Conservation (phyloP, 2,797 vertebrate species). For the Periparus ater region DNA sequence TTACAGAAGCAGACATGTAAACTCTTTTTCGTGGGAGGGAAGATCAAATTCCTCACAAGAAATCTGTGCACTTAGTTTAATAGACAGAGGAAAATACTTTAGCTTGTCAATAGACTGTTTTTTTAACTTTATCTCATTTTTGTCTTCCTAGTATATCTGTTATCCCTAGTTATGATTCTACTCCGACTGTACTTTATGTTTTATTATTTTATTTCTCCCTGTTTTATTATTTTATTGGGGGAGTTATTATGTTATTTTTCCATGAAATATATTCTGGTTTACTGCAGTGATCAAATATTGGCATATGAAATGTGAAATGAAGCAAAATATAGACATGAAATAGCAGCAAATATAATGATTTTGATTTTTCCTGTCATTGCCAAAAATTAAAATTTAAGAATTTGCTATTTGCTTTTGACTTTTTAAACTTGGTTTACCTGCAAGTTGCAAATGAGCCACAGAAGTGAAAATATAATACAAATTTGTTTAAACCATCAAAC, state of each 20-base stretch:
- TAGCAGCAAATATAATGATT: neutral
- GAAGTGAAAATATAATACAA: neutral
- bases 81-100: neutral
- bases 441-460: neutral
- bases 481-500: neutral
- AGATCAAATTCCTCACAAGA: neutral
- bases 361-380: neutral
- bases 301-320: neutral
- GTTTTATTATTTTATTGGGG: conserved; percentile 39
- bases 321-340: neutral
- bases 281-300: neutral
- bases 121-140: neutral
- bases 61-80: neutral
- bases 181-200: neutral
- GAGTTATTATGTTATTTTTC: neutral
- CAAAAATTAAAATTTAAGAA: neutral
- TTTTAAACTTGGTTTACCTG: neutral
- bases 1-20: neutral
- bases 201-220: conserved; percentile 27
- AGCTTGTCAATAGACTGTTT: neutral
- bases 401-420: neutral
- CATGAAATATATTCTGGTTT: neutral
- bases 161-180: neutral
- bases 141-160: neutral
- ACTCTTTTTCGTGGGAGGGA: neutral